Evolutionary conservation across 92 coral and sea anemone species (phyloP).

Genomic region (Epizoanthus ramosus): DNA sequence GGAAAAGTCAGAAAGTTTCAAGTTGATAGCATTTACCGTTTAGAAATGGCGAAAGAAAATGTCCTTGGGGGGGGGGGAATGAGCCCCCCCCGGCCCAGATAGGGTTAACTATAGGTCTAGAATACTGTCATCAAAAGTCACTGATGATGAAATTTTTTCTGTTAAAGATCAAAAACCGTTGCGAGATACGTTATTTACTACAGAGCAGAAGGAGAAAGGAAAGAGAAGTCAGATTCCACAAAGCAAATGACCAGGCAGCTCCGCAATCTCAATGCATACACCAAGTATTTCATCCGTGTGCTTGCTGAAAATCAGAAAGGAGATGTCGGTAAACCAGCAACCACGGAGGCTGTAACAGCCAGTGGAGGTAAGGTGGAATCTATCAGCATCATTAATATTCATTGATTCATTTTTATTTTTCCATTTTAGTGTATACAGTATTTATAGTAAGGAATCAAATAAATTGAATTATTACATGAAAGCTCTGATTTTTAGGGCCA

Average conservation of each 20-base stretch:
- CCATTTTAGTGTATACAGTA: too few relatives aligned
- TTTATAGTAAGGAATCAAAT: too few relatives aligned
- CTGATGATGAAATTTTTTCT: neutral
- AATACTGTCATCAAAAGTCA: neutral
- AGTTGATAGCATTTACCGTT: too few relatives aligned
- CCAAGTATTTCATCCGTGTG: conserved; percentile 24
- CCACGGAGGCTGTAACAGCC: conserved; percentile 25
- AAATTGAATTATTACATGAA: too few relatives aligned
- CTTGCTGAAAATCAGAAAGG: conserved; percentile 19
- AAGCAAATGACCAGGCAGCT: conserved; percentile 29
- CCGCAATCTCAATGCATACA: conserved; percentile 21
- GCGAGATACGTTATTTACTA: conserved; percentile 23
- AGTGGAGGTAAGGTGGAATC: conserved; percentile 25
- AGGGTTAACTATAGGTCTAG: too few relatives aligned
- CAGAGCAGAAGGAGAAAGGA: conserved; percentile 17
- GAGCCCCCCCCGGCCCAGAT: too few relatives aligned
- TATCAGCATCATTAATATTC: too few relatives aligned
- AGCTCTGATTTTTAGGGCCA: too few relatives aligned
- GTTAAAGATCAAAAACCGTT: conserved; percentile 14
- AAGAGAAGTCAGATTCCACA: conserved; percentile 17
- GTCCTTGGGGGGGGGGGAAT: too few relatives aligned
- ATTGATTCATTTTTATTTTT: too few relatives aligned
- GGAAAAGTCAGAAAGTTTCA: too few relatives aligned
- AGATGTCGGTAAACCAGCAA: conserved; percentile 1
- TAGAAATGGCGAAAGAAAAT: too few relatives aligned